Base-by-base conservation (phyloP, 2,113 vertebrate genomes). In the Lates calcarifer region DNA sequence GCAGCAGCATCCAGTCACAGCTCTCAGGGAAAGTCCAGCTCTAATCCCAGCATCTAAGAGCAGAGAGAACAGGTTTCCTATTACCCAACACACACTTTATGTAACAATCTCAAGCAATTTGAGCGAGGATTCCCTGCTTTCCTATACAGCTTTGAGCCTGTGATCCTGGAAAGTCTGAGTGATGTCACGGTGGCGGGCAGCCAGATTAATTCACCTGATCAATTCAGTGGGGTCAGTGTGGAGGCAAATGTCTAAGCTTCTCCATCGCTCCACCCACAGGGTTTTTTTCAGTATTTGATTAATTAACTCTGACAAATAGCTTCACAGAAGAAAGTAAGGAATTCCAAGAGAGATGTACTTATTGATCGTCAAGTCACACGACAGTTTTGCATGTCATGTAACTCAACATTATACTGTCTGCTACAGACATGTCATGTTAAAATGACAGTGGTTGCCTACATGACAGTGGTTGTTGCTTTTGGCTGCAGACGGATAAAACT, bases 201-300 rank as follows among this genome's bases (percentile, higher is more conserved):
- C 58, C 56, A 76, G 58, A 76, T 82, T 10, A 62, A 78, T 83
- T 86, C 65, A 83, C 64, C 77, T 62, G 63, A 84, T 81, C 61
- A 65, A 41, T 86, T 85, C 64, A 47, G 63, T 43, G 14, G 49
- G 81, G 67, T 86, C 77, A 86, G 0, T 1, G 18, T 65, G 60
- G 43, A 74, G 77, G 20, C 70, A 81, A 87, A 53, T 53, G 79
- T 77, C 79, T 86, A 83, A 88, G 77, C 82, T 86, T 55, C 79
- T 86, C 53, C 41, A 8, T 26, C 11, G 5, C 37, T 79, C 55
- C 67, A 47, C 74, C 66, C 62, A 62, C 29, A 11, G 24, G 28
- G 26, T 51, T 26, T 51, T 63, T 49, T 14, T 35, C 26, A 20
- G 81, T 15, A 12, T 72, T 73, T 66, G 61, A 83, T 82, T 71